Conservation (phyloP, 2,113 vertebrate species). For the Etia nguti region DNA sequence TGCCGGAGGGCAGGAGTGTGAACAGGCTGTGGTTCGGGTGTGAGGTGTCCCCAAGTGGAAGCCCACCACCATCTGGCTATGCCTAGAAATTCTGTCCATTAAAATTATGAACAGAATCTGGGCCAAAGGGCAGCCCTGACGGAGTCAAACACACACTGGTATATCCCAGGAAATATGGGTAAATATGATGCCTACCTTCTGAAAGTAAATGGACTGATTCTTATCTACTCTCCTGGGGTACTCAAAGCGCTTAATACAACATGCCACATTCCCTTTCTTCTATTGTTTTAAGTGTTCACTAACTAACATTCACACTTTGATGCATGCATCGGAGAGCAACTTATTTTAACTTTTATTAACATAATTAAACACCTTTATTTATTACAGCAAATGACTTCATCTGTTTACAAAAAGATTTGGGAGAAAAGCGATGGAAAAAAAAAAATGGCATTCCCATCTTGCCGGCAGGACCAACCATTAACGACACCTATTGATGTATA, state of each 20-base stretch:
- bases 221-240: neutral
- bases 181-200: neutral
- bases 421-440: neutral
- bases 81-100: neutral
- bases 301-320: neutral
- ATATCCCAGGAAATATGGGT: neutral
- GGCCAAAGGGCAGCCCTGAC: neutral
- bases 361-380: neutral
- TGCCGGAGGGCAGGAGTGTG: neutral
- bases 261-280: no score
- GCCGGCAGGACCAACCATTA: neutral
- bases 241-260: neutral
- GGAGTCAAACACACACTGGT: neutral
- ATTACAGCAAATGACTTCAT: neutral
- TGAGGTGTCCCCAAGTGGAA: neutral
- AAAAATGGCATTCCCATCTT: neutral
- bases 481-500: neutral
- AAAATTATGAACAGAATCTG: neutral
- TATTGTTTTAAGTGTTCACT: neutral
- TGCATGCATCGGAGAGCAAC: rapidly evolving
- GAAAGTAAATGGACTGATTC: neutral
- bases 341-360: neutral
- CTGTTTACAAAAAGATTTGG: rapidly evolving
- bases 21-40: neutral
- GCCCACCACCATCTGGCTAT: neutral